Evolutionary conservation across 1,140 invertebrate species (phyloP).

Genomic region (Drosophila pachea): DNA sequence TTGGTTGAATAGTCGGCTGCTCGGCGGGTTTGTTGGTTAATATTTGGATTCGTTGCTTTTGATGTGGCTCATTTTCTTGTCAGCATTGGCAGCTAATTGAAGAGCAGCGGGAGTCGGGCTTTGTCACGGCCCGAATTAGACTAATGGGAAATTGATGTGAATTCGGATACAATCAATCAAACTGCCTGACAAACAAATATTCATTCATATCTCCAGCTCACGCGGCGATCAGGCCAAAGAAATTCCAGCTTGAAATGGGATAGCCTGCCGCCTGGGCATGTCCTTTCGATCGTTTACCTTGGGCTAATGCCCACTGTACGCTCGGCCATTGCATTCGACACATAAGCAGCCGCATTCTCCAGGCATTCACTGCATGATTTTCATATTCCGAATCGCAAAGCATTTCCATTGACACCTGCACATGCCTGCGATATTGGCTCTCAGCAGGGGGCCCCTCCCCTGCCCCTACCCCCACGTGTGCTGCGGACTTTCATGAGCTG

Average conservation of each 20-base stretch:
- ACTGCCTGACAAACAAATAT: too few relatives aligned
- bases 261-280: too few relatives aligned
- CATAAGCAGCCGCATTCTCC: not conserved
- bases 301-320: not conserved
- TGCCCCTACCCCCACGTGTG: not conserved
- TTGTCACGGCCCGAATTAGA: constrained; percentile 3
- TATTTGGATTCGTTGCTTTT: constrained; percentile 41
- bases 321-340: not conserved
- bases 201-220: too few relatives aligned
- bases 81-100: constrained; percentile 21
- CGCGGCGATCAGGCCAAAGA: too few relatives aligned
- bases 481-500: constrained; percentile 42
- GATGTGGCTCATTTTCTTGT: constrained; percentile 46
- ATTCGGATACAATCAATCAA: too few relatives aligned
- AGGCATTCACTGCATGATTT: constrained; percentile 12
- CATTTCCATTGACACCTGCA: constrained; percentile 18
- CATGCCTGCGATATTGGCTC: constrained; percentile 20
- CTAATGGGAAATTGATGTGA: constrained; percentile 3
- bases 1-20: constrained; percentile 30
- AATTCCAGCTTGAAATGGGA: too few relatives aligned
- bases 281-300: not conserved
- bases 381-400: constrained; percentile 13
- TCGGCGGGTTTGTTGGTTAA: constrained; percentile 29
- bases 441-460: not conserved
- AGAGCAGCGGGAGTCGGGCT: constrained; percentile 1